phyloP scores from a whole-genome alignment of 35 echinoderm and acorn worm species.

The Patiria miniata region DNA sequence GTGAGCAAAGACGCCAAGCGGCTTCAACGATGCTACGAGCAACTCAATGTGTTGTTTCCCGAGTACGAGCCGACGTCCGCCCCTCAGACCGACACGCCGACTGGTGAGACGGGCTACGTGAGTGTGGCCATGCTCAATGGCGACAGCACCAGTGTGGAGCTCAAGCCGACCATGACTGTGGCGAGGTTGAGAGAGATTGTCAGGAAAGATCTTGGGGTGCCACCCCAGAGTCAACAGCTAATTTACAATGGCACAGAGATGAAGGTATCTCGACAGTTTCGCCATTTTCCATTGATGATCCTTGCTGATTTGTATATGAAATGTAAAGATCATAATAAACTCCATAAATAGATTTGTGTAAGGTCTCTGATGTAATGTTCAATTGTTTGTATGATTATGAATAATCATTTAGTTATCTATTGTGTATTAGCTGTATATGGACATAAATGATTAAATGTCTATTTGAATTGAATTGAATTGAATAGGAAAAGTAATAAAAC shows the following conservation, averaged over 20 bases:
- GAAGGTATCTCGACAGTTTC: background rate
- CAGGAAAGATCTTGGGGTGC: background rate
- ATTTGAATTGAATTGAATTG: too few relatives aligned
- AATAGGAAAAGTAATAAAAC: too few relatives aligned
- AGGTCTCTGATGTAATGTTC: too few relatives aligned
- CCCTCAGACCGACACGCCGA: background rate
- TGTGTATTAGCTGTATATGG: too few relatives aligned
- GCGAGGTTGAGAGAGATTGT: background rate
- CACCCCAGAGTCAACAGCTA: slow-evolving; percentile 19
- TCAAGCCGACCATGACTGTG: slow-evolving; percentile 9
- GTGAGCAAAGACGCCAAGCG: background rate
- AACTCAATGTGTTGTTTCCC: slow-evolving; percentile 9
- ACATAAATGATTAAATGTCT: too few relatives aligned
- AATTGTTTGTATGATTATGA: too few relatives aligned
- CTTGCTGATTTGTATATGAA: too few relatives aligned
- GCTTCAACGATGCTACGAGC: background rate
- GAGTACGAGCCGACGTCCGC: background rate
- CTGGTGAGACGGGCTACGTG: background rate
- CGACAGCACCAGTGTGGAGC: background rate
- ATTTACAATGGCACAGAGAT: slow-evolving; percentile 39
- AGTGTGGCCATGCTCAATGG: slow-evolving; percentile 13
- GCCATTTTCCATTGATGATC: too few relatives aligned
- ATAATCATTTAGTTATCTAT: too few relatives aligned
- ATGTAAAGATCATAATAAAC: too few relatives aligned
- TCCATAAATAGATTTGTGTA: too few relatives aligned